Base-by-base conservation (phyloP, 2,113 vertebrate species). In the Myxocyprinus asiaticus region DNA sequence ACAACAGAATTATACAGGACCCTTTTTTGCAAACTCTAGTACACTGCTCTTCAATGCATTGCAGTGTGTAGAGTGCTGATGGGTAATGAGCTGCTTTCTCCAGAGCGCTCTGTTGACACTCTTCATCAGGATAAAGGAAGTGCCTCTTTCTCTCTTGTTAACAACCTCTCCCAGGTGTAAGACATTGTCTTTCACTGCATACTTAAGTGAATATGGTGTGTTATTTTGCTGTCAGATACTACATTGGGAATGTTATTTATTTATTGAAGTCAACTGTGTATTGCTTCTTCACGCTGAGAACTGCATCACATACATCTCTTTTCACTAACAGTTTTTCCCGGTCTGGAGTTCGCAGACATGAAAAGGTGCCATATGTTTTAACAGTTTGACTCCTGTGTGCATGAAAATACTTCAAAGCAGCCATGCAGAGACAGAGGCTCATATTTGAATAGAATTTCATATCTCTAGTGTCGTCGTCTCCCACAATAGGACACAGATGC, bases 221-320 rank as follows among this genome's bases (percentile, higher is more conserved):
- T 83, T 87, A 78, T 86, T 87, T 88, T 87, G 83, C 81, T 87
- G 89, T 89, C 89, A 87, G 59, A 79, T 48, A 55, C 55, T 79
- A 78, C 81, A 81, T 82, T 83, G 68, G 75, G 83, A 87, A 85
- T 78, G 84, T 56, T 68, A 45, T 77, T 53, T 76, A 55, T 78
- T 55, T 69, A 70, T 77, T 76, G 59, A 85, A 87, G 82, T 86
- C 87, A 86, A 79, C 75, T 80, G 81, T 45, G 70, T 68, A 53
- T 81, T 86, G 83, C 74, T 82, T 84, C 79, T 84, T 81, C 81
- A 64, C 12, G 14, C 79, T 87, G 83, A 88, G 84, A 82, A 85
- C 74, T 78, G 86, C 88, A 86, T 70, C 67, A 12, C 62, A 63
- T 63, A 45, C 45, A 73, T 85, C 82, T 83, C 81, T 67, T 80